phyloP scores from a whole-genome alignment of 2,888 invertebrate species.

The Acrobasis consociella region DNA sequence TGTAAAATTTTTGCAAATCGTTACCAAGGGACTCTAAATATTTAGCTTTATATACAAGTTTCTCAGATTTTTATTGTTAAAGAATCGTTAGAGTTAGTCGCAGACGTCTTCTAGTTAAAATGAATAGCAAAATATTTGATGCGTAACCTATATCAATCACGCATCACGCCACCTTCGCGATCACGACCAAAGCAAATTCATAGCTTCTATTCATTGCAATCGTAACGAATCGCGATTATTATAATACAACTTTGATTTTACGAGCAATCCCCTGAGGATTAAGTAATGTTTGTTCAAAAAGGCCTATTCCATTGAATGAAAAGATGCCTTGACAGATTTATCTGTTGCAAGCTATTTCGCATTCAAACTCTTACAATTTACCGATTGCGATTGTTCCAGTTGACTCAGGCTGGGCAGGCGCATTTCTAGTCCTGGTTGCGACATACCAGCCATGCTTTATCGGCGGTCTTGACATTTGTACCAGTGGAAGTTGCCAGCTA shows the following conservation, averaged over 20 bases:
- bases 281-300: constrained; percentile 9
- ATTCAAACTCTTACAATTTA: constrained; percentile 11
- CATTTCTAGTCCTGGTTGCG: constrained; percentile 39
- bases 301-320: constrained; percentile 4
- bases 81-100: no score
- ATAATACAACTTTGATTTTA: constrained; percentile 6
- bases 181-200: constrained; percentile 9
- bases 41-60: no score
- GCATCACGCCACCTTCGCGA: constrained; percentile 3
- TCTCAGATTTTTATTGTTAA: no score
- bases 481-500: constrained; percentile 24
- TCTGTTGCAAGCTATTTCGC: constrained; percentile 14
- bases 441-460: constrained; percentile 25
- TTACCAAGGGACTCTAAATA: no score
- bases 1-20: no score
- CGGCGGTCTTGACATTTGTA: constrained; percentile 2
- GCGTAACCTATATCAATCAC: constrained; percentile 3
- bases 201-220: constrained; percentile 10
- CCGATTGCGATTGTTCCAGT: constrained; percentile 23
- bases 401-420: constrained; percentile 22
- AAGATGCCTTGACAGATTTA: constrained; percentile 4
- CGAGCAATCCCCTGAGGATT: constrained; percentile 2
- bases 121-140: background rate
- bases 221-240: constrained; percentile 17
- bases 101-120: background rate